Percentiles rank a stretch among this genome's conserved stretches.
phyloP scores from a whole-genome alignment of 2,797 vertebrate genomes.

The Acipenser transmontanus region DNA sequence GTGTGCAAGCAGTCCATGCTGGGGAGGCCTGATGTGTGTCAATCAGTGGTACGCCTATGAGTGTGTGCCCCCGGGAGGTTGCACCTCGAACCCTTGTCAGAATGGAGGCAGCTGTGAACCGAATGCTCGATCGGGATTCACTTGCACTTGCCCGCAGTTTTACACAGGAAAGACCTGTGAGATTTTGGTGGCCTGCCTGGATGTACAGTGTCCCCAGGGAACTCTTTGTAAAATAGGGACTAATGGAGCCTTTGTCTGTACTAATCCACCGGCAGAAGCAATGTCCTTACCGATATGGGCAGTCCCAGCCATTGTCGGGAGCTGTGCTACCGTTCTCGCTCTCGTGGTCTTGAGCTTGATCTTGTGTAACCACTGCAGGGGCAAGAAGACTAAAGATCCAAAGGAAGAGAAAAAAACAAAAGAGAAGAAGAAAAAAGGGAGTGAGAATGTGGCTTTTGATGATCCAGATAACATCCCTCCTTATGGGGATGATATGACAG shows the following conservation, averaged over 20 bases:
- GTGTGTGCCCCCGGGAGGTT: constrained; percentile 83
- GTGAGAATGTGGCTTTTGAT: constrained; percentile 90
- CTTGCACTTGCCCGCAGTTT: constrained; percentile 78
- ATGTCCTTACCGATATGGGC: constrained; percentile 89
- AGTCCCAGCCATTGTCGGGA: constrained; percentile 88
- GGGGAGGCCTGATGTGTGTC: constrained; percentile 84
- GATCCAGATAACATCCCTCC: constrained; percentile 91
- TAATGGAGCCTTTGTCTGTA: constrained; percentile 69
- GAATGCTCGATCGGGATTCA: constrained; percentile 55
- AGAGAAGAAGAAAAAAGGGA: constrained; percentile 96
- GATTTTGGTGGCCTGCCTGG: constrained; percentile 78
- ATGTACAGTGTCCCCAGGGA: constrained; percentile 70
- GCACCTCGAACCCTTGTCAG: constrained; percentile 79
- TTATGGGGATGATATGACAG: constrained; percentile 88
- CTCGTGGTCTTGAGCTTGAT: constrained; percentile 88
- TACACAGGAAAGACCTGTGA: constrained; percentile 78
- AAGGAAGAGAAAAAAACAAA: constrained; percentile 86
- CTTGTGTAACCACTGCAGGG: constrained; percentile 87
- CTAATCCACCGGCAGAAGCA: constrained; percentile 44
- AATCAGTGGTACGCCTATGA: constrained; percentile 90
- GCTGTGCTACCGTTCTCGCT: constrained; percentile 82
- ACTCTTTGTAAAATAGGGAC: constrained; percentile 63
- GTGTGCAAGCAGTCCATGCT: constrained; percentile 86
- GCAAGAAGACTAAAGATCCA: constrained; percentile 66
- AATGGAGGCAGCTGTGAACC: constrained; percentile 89